These are phyloP conservation scores for Syngnathus acus DNA, from an alignment of 2,797 vertebrate species.

Conservation along the genomic window DNA sequence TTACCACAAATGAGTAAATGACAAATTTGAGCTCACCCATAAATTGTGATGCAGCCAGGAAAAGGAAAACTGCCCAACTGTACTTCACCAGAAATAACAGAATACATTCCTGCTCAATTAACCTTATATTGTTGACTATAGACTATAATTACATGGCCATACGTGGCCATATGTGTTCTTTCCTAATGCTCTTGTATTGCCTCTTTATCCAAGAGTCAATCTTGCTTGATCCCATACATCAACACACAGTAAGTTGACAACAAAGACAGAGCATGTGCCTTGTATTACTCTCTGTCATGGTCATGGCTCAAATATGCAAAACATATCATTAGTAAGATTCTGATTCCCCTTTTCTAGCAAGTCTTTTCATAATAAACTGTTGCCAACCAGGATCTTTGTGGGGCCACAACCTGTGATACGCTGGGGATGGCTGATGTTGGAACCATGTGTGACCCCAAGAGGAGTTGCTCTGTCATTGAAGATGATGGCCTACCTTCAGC, in stretches of 20 bases:
- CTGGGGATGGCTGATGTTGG: constrained; percentile 97
- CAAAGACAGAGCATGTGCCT: constrained; percentile 32
- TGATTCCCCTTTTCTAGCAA: background rate
- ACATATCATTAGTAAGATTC: constrained; percentile 2
- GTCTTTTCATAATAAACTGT: constrained; percentile 1
- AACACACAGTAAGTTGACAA: constrained; percentile 20
- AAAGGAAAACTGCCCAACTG: background rate
- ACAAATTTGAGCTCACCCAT: constrained; percentile 3
- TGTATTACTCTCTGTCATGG: constrained; percentile 23
- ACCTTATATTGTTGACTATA: background rate
- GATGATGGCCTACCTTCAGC: constrained; percentile 95
- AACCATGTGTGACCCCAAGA: constrained; percentile 97
- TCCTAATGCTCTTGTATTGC: constrained; percentile 11
- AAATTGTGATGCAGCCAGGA: background rate
- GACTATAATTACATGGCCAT: background rate
- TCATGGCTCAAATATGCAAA: constrained; percentile 11
- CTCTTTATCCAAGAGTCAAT: constrained; percentile 9
- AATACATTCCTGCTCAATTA: background rate
- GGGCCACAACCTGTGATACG: constrained; percentile 94
- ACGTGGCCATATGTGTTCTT: background rate
- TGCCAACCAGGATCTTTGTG: constrained; percentile 83
- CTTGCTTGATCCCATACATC: background rate
- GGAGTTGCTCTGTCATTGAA: constrained; percentile 97
- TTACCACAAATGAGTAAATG: constrained; percentile 1
- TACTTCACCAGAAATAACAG: background rate